These are phyloP conservation scores for Phaetusa simplex DNA, from an alignment of 2,113 vertebrate genomes.

Conservation along the genomic window DNA sequence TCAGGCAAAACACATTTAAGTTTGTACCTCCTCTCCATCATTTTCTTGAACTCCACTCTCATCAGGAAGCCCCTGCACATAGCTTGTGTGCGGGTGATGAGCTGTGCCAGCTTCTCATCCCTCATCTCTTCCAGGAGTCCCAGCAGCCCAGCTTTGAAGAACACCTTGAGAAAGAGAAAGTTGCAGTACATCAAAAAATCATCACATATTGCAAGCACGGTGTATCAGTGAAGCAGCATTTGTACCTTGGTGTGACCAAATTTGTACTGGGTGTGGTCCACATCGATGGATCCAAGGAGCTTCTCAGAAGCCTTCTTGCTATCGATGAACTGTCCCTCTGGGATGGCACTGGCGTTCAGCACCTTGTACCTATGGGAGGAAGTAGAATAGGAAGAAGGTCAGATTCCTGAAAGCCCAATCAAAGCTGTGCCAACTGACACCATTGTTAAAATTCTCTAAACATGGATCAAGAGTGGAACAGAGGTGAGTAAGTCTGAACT, in stretches of 20 bases:
- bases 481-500: not conserved
- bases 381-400: not conserved
- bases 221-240: not conserved
- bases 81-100: slow-evolving; percentile 94
- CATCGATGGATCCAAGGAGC: slow-evolving; percentile 82
- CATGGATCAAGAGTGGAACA: not conserved
- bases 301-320: slow-evolving; percentile 92
- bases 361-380: slow-evolving; percentile 76
- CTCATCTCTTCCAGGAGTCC: slow-evolving; percentile 92
- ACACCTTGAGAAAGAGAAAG: slow-evolving; percentile 75
- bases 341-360: slow-evolving; percentile 87
- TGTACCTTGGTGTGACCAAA: slow-evolving; percentile 90
- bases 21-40: slow-evolving; percentile 81
- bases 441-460: not conserved
- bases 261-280: slow-evolving; percentile 86
- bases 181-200: not conserved
- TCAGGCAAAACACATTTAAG: not conserved
- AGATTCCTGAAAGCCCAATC: not conserved
- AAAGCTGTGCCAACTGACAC: not conserved
- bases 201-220: not conserved
- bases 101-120: slow-evolving; percentile 87
- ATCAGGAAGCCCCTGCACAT: slow-evolving; percentile 81
- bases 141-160: slow-evolving; percentile 93
- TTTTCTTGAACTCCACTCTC: slow-evolving; percentile 86
- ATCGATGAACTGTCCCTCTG: slow-evolving; percentile 88